Evolutionary conservation across 2,888 invertebrate genomes (phyloP), one percentile per base, ranked within the genome.

Genomic region (Meiosimyza platycephala): DNA sequence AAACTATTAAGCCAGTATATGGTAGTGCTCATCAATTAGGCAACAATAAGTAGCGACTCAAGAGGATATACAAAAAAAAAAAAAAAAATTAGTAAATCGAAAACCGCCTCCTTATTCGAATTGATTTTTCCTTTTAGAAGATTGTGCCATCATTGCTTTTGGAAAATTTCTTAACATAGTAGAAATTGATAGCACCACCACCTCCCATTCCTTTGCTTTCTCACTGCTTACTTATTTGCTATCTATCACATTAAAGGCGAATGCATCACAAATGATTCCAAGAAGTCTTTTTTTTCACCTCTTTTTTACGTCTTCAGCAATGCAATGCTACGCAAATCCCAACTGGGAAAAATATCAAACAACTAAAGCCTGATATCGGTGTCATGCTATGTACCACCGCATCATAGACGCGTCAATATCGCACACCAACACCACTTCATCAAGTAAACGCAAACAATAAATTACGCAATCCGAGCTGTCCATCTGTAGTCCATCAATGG

Each of bases 391-490:
- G 40, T 50, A 59, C 69, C 60, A 59, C 69, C 60, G 62, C 65
- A 48, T 51, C 71, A 28, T 22, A 71, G 67, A 73, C 72, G 77
- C 77, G 79, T 78, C 79, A 78, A 76, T 78, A 79, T 73, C 74
- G 75, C 75, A 76, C 77, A 76, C 75, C 74, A 77, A 78, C 78
- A 78, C 77, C 76, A 78, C 79, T 78, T 79, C 79, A 79, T 79
- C 79, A 79, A 77, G 82, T 79, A 78, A 74, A 76, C 77, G 75
- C 81, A 80, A 84, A 82, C 84, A 81, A 85, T 85, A 84, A 84
- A 85, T 84, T 84, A 84, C 85, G 83, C 84, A 85, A 84, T 85
- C 83, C 82, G 80, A 81, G 79, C 78, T 76, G 83, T 83, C 82
- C 83, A 80, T 80, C 70, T 70, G 62, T 40, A 51, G 52, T 70